Evolutionary conservation across 2,888 invertebrate species (phyloP), one percentile per base, ranked within the genome.

Genomic region (Matsumyia berberina): DNA sequence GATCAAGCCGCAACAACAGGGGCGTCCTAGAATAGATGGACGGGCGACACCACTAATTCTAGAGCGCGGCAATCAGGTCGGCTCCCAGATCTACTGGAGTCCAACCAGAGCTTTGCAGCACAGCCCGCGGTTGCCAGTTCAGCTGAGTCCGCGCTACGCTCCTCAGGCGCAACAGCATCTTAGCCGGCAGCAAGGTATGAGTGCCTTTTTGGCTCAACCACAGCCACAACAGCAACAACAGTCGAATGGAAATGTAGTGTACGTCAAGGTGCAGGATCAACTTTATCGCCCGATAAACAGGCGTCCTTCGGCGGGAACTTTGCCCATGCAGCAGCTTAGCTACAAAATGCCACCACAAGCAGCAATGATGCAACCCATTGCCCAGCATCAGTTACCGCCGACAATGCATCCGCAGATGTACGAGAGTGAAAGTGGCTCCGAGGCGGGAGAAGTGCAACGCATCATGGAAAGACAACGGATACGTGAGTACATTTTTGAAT

Each of bases 361-460:
- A 62, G 46, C 60, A 53, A 69, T 81, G 35, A 58, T 67, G 33
- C 64, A 69, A 60, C 72, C 73, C 9, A 49, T 64, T 37, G 29
- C 35, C 5, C 77, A 62, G 29, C 86, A 86, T 17, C 74, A 76
- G 15, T 15, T 53, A 17, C 72, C 64, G 51, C 55, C 44, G 11
- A 73, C 78, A 44, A 53, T 77, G 5, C 82, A 79, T 17, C 67
- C 80, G 24, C 86, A 87, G 42, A 72, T 87, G 42, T 93, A 93
- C 4, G 95, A 95, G 88, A 94, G 94, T 81, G 95, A 95, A 90
- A 95, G 95, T 89, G 95, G 95, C 29, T 95, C 95, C 44, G 95
- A 95, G 89, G 95, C 94, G 42, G 94, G 95, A 4, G 95, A 95
- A 91, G 93, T 95, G 77, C 94, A 95, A 88, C 92, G 94, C 87